Base-by-base conservation (phyloP, 2,888 invertebrate genomes). In the Achlya flavicornis region DNA sequence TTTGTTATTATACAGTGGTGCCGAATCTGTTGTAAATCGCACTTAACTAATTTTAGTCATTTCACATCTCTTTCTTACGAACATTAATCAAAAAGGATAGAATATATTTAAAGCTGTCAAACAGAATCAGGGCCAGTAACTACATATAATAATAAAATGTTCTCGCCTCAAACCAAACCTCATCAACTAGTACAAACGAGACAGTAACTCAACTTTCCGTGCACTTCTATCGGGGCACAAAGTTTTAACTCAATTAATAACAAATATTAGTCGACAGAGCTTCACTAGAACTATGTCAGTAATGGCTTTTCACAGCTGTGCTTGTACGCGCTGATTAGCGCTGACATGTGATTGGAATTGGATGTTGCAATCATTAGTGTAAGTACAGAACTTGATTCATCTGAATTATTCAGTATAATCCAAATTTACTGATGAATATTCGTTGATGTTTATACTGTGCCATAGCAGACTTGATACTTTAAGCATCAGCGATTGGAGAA, bases 391-490 rank as follows among this genome's bases (percentile, higher is more conserved):
- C 26, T 26, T 43, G 41, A 41, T 60, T 41, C 16, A 10, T 19
- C 11, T 60, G 41, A 60, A 60, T 59, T 60, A 60, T 60, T 60
- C 19, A 60, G 10, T n/a, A n/a, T 46, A 46, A 6, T 46, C n/a
- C n/a, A n/a, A 2, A 19, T 3, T 19, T 48, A 2, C 7, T 16
- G 4, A 16, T 48, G 48, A 7, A 16, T 16, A 16, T 48, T 48
- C n/a, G 16, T 48, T 6, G 48, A 48, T 16, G 7, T 7, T 4
- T 46, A n/a, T 46, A 3, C 14, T 5, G 14, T 1, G 26, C 26
- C 26, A 26, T 1, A 26, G 26, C 26, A 26, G 26, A 26, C 26
- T 26, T 26, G 26, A 1, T 26, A 26, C 26, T 26, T 26, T 26
- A 26, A 26, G 26, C 2, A 26, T 26, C 26, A 26, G 26, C 26